Evolutionary conservation across 2,113 vertebrate genomes (phyloP).

Genomic region (Etheostoma cragini): DNA sequence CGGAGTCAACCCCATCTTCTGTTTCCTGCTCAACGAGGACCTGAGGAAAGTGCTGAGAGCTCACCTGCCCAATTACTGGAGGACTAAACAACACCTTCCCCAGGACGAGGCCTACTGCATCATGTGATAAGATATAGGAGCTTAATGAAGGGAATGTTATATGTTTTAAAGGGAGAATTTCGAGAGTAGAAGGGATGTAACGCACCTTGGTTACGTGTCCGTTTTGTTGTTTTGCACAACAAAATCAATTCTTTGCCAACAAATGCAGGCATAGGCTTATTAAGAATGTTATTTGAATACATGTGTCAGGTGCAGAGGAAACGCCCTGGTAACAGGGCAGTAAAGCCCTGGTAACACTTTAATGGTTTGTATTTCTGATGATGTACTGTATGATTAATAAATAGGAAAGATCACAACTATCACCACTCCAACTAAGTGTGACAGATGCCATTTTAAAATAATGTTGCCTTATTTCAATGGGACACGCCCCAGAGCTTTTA

Average conservation of each 20-base stretch:
- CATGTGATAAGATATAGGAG: conserved; percentile 83
- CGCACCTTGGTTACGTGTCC: conserved; percentile 69
- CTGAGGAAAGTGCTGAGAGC: conserved; percentile 93
- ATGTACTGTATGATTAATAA: conserved; percentile 55
- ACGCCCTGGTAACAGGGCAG: conserved; percentile 8
- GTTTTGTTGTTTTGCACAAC: conserved; percentile 77
- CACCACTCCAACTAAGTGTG: conserved; percentile 63
- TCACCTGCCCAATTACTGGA: conserved; percentile 92
- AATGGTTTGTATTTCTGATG: conserved; percentile 54
- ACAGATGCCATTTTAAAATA: conserved; percentile 81
- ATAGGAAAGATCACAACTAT: conserved; percentile 70
- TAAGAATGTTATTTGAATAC: conserved; percentile 70
- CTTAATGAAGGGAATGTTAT: conserved; percentile 58
- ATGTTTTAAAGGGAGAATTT: conserved; percentile 41
- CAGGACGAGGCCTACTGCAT: conserved; percentile 95
- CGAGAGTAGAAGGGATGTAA: conserved; percentile 41
- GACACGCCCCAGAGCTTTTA: conserved; percentile 72
- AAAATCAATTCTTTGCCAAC: conserved; percentile 63
- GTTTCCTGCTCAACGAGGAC: conserved; percentile 95
- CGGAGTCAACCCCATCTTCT: conserved; percentile 94
- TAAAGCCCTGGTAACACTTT: conserved; percentile 34
- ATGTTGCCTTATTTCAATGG: conserved; percentile 81
- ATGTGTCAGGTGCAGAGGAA: conserved; percentile 39
- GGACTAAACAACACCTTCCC: conserved; percentile 92
- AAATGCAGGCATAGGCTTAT: conserved; percentile 64